Conservation (phyloP, 2,797 vertebrate genomes). For the Coendou prehensilis region DNA sequence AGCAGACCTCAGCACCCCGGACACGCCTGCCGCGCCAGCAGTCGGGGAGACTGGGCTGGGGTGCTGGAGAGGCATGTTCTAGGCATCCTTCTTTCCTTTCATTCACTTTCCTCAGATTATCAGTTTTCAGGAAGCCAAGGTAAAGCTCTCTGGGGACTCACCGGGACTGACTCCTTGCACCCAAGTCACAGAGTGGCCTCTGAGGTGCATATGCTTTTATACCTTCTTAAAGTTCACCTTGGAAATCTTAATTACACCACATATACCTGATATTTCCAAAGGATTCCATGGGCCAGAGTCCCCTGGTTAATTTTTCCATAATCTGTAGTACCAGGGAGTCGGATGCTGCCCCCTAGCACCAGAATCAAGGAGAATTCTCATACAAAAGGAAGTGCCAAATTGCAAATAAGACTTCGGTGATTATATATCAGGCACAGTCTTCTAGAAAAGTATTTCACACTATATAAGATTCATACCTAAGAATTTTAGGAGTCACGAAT, state of each 20-base stretch:
- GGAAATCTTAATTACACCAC: neutral
- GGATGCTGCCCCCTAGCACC: neutral
- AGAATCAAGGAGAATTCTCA: neutral
- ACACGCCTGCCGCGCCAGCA: rapidly evolving
- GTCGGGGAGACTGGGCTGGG: neutral
- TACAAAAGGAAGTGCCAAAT: neutral
- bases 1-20: neutral
- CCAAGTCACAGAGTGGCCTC: neutral
- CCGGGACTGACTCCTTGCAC: too few relatives aligned
- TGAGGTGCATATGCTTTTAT: neutral
- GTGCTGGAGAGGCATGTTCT: too few relatives aligned
- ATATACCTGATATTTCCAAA: neutral
- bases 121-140: neutral
- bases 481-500: neutral
- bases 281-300: neutral
- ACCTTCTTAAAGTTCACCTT: neutral
- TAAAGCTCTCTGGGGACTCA: neutral
- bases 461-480: neutral
- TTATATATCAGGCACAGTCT: neutral
- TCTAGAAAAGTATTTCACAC: neutral
- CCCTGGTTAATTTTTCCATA: neutral
- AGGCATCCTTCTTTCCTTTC: neutral
- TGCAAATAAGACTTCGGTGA: neutral
- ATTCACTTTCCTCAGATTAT: neutral
- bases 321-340: neutral